phyloP scores from a whole-genome alignment of 2,113 vertebrate genomes.

The Herpailurus yagouaroundi region DNA sequence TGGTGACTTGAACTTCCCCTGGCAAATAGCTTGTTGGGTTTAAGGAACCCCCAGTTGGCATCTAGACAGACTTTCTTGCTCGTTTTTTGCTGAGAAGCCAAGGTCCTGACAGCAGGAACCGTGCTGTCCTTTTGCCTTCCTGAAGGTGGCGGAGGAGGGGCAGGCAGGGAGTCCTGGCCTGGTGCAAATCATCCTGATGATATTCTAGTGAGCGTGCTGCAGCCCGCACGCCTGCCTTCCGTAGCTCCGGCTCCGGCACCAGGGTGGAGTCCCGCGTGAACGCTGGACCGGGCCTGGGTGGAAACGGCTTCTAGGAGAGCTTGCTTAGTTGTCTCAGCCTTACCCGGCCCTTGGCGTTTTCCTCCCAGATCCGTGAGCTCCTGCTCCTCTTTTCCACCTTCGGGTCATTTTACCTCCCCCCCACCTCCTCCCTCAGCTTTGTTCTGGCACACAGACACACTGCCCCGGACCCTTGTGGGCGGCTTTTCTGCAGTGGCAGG shows the following conservation, averaged over 20 bases:
- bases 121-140: background rate
- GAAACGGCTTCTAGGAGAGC: background rate
- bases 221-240: background rate
- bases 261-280: background rate
- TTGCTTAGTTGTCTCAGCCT: background rate
- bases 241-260: background rate
- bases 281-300: background rate
- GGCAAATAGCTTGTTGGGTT: background rate
- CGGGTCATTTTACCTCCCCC: background rate
- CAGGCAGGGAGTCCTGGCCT: background rate
- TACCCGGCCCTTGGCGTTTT: background rate
- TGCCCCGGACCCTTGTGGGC: background rate
- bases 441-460: background rate
- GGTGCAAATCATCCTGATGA: background rate
- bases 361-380: background rate
- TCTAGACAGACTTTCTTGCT: background rate
- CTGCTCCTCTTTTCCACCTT: background rate
- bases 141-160: background rate
- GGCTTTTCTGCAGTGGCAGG: background rate
- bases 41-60: background rate
- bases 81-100: background rate
- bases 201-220: background rate
- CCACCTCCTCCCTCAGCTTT: rapidly evolving
- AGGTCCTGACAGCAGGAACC: background rate
- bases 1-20: background rate